Percentiles rank a stretch among this genome's conserved stretches.
Evolutionary conservation across 1,140 invertebrate species (phyloP).

Genomic region (Asbolus verrucosus): DNA sequence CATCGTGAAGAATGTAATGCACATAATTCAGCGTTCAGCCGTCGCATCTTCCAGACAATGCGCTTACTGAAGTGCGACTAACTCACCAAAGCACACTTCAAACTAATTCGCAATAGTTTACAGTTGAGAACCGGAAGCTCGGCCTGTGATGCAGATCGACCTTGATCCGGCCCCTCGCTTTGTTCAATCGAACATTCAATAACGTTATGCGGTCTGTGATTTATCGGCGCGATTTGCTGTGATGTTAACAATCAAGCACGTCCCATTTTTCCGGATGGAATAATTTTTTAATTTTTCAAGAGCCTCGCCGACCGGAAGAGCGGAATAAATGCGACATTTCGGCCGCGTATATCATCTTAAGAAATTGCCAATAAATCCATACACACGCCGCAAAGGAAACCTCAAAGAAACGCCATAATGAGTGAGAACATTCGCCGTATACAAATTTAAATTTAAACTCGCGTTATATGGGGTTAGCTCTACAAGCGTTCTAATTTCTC

Average conservation of each 20-base stretch:
- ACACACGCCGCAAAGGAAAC: constrained; percentile 18
- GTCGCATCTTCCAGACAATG: no score
- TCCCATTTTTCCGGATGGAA: constrained; percentile 19
- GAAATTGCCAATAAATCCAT: constrained; percentile 41
- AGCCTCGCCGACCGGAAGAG: background rate
- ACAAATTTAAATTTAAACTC: constrained; percentile 47
- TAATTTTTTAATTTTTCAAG: constrained; percentile 32
- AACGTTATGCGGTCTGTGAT: constrained; percentile 16
- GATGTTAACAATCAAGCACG: constrained; percentile 10
- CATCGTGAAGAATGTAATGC: no score
- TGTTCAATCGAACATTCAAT: constrained; percentile 16
- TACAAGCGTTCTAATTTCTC: constrained; percentile 47
- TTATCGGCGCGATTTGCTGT: background rate
- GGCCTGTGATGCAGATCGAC: background rate
- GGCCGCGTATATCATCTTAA: constrained; percentile 23
- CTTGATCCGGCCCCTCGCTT: background rate
- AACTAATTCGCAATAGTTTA: no score
- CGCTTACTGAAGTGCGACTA: no score
- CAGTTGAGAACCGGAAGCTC: background rate
- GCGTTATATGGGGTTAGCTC: constrained; percentile 46
- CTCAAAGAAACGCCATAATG: constrained; percentile 44
- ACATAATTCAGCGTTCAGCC: no score
- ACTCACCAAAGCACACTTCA: no score
- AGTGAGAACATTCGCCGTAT: constrained; percentile 42
- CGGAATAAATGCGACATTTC: constrained; percentile 27